Base-by-base conservation (phyloP, 2,113 vertebrate species). In the Acinonyx jubatus region DNA sequence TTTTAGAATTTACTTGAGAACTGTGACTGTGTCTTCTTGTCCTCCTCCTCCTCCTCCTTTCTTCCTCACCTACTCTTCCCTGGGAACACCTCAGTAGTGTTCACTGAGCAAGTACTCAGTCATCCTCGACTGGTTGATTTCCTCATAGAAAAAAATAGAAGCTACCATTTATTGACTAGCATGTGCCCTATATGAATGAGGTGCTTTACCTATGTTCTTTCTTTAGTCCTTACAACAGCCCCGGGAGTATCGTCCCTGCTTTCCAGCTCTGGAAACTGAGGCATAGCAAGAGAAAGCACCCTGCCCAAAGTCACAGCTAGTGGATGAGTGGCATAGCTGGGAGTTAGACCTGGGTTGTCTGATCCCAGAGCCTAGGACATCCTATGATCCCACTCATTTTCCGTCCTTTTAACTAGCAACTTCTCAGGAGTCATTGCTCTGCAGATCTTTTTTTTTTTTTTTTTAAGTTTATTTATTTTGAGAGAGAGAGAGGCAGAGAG, bases 1-100 rank as follows among this genome's bases (percentile, higher is more conserved):
- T 88, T 95, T 90, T 71, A 78, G 65, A 84, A 94, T 87, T 93
- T 83, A 48, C 65, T 96, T 90, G 55, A 96, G 69, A 90, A 38
- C 50, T 96, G 13, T 63, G 63, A 11, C 73, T 36, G 25, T 86
- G 29, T 80, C 86, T 92, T 48, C 41, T 93, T 21, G 3, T 52
- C 36, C 6, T 65, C n/a, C 21, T 78, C 18, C 5, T 4, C 33
- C 7, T 89, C 29, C 36, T 89, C 4, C 68, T 48, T 50, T 74
- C 50, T 73, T 3, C 38, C 41, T 71, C 33, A 12, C 13, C 81
- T 41, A 78, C 11, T 92, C 55, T 81, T 89, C 41, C 48, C 31
- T 89, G 63, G 73, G 6, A 95, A 29, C 41, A 25, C 10, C 18
- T 96, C 63, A 7, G 5, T 55, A 16, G 19, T 73, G 29, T 50